Conservation (phyloP, 2,888 invertebrate genomes). For the Escarpia spicata region DNA sequence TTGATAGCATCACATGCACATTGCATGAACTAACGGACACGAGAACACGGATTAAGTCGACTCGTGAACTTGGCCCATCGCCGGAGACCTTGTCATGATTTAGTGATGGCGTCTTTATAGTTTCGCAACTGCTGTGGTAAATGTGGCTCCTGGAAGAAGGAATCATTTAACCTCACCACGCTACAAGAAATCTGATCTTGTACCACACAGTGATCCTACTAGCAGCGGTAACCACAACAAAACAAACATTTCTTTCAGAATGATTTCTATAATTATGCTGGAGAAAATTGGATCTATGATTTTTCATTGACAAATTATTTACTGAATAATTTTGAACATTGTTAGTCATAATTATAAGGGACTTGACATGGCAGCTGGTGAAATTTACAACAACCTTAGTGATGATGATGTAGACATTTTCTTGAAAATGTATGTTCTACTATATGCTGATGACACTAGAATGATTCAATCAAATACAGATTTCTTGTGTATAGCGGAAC, state of each 20-base stretch:
- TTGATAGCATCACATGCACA: neutral
- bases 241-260: neutral
- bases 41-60: neutral
- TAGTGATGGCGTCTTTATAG: constrained; percentile 9
- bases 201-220: neutral
- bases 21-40: neutral
- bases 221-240: neutral
- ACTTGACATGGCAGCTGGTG: too few relatives aligned
- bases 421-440: too few relatives aligned
- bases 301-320: too few relatives aligned
- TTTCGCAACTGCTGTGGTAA: neutral
- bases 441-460: too few relatives aligned
- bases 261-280: too few relatives aligned
- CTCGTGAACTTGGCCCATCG: neutral
- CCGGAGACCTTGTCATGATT: neutral
- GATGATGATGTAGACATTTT: too few relatives aligned
- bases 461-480: too few relatives aligned
- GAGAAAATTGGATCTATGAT: too few relatives aligned
- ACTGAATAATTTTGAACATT: too few relatives aligned
- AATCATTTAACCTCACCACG: neutral
- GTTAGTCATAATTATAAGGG: too few relatives aligned
- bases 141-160: neutral
- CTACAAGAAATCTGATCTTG: neutral
- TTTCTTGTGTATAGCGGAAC: too few relatives aligned
- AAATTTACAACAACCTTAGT: too few relatives aligned